A percentile compares a stretch with the other conserved stretches of the same genome.
Evolutionary conservation across 1,140 invertebrate genomes (phyloP).

Genomic region (Chrysoperla carnea): DNA sequence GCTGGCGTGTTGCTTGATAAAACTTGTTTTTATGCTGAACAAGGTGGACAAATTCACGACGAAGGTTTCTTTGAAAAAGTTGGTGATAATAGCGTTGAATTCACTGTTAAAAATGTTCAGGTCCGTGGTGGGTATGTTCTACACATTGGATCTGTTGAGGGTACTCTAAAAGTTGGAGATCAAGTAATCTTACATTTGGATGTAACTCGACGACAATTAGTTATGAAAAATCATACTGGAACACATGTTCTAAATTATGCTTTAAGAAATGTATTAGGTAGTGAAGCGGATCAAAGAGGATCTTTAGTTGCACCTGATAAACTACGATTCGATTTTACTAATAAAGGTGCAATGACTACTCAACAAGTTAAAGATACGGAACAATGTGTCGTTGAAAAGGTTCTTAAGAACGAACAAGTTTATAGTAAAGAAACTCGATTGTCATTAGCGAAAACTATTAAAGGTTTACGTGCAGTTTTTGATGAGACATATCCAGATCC

Average conservation of each 20-base stretch:
- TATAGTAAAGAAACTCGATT: slow-evolving; percentile 82
- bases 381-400: slow-evolving; percentile 56
- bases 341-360: slow-evolving; percentile 78
- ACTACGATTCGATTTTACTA: slow-evolving; percentile 92
- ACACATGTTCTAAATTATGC: slow-evolving; percentile 96
- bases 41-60: slow-evolving; percentile 97
- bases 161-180: slow-evolving; percentile 73
- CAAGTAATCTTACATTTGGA: slow-evolving; percentile 70
- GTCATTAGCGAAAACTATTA: slow-evolving; percentile 74
- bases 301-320: slow-evolving; percentile 96
- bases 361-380: slow-evolving; percentile 79
- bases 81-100: slow-evolving; percentile 74
- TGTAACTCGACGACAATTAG: slow-evolving; percentile 54
- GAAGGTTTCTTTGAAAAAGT: slow-evolving; percentile 86
- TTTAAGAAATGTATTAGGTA: slow-evolving; percentile 71
- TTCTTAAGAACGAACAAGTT: slow-evolving; percentile 63
- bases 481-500: slow-evolving; percentile 99
- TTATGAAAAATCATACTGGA: slow-evolving; percentile 99
- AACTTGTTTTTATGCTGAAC: slow-evolving; percentile 94
- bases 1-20: slow-evolving; percentile 84
- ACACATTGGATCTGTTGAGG: slow-evolving; percentile 80
- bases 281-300: slow-evolving; percentile 90
- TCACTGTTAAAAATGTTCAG: slow-evolving; percentile 89
- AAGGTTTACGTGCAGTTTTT: slow-evolving; percentile 94
- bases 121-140: slow-evolving; percentile 90